These are phyloP conservation scores for Chiloscyllium plagiosum DNA, from an alignment of 2,113 vertebrate genomes.

Conservation along the genomic window DNA sequence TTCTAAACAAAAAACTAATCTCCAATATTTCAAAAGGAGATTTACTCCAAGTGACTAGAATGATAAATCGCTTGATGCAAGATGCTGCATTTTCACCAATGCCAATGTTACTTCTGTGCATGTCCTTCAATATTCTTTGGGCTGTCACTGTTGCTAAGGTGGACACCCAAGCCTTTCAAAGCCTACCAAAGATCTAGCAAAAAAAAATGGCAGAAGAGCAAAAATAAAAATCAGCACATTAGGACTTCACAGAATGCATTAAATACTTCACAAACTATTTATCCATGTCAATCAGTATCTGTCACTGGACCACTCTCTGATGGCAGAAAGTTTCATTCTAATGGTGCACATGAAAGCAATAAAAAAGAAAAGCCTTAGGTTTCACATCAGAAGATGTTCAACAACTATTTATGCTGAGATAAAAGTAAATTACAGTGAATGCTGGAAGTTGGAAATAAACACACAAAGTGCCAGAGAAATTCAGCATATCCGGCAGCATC, in stretches of 20 bases:
- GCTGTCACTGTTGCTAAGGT: background rate
- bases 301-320: background rate
- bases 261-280: background rate
- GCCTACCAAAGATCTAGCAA: background rate
- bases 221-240: background rate
- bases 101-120: background rate
- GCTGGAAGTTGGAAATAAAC: no score
- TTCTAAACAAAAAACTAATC: background rate
- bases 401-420: background rate
- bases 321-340: background rate
- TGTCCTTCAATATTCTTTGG: background rate
- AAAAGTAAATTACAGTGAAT: no score
- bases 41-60: background rate
- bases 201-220: background rate
- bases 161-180: background rate
- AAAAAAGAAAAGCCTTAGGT: background rate
- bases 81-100: background rate
- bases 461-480: no score
- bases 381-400: background rate
- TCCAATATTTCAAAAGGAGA: background rate
- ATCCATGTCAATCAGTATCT: background rate
- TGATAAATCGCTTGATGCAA: background rate
- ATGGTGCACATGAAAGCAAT: no score
- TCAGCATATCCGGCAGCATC: no score
- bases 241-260: background rate